Evolutionary conservation across 2,113 vertebrate genomes (phyloP), one percentile per base, ranked within the genome.

Genomic region (Pholis gunnellus): DNA sequence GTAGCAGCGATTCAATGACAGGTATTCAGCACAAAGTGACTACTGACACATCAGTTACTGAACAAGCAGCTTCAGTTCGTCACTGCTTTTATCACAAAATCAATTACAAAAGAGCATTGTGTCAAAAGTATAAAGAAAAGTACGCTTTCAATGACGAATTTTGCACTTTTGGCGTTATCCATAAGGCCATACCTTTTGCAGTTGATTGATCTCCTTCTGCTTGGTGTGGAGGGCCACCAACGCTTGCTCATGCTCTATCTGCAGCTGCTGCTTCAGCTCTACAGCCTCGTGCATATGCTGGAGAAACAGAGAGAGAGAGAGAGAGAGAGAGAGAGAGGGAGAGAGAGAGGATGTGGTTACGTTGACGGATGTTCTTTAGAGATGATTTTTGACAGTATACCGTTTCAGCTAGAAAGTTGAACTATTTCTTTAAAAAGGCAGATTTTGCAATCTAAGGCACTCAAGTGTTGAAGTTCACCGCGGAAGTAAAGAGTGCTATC

Each of bases 241-340:
- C 90, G 96, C 96, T 90, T 97, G 96, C 88, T 97, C 97, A 98
- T 99, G 97, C 97, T 99, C 97, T 91, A 94, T 78, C 86, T 98
- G 96, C 94, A 98, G 94, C 93, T 97, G 97, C 95, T 97, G 97
- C 96, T 96, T 96, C 91, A 96, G 95, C 46, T 96, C 96, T 15
- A 96, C 96, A 88, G 97, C 95, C 94, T 97, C 95, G 75, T 96
- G 96, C 97, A 98, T 97, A 93, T 96, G 96, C 97, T 98, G 25
- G 57, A 60, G 40, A 78, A 36, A 78, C 42, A 82, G 40, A 87
- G 3, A 85, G n/a, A 67, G 25, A n/a, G 8, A 82, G 18, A 56
- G 22, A 34, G 31, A 34, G 31, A 34, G 34, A 31, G 29, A 31
- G 29, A 31, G 29, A 31, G 29, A 31, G 29, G 3, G 29, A 31